Evolutionary conservation across 2,113 vertebrate genomes (phyloP).

Genomic region (Oncorhynchus masou): DNA sequence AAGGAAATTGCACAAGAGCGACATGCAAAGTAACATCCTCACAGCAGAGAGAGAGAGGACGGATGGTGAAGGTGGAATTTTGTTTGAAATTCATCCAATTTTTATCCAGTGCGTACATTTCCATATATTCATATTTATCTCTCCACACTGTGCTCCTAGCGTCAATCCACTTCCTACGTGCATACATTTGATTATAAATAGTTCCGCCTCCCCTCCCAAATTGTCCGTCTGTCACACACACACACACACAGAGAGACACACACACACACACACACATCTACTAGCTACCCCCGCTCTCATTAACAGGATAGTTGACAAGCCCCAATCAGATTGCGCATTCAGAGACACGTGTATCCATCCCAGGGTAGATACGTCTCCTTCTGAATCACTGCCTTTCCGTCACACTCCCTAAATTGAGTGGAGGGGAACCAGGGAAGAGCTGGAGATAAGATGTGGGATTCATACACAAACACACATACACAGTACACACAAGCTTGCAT

Average conservation of each 20-base stretch:
- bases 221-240: neutral
- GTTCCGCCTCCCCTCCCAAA: conserved; percentile 26
- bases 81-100: conserved; percentile 71
- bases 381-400: conserved; percentile 49
- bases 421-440: conserved; percentile 18
- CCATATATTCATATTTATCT: conserved; percentile 73
- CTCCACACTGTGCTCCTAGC: conserved; percentile 38
- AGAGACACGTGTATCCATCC: conserved; percentile 39
- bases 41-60: conserved; percentile 21
- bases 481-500: too few relatives aligned
- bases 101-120: conserved; percentile 66
- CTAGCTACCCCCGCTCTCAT: conserved; percentile 26
- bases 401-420: conserved; percentile 49
- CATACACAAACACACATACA: conserved; percentile 29
- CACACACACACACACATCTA: neutral
- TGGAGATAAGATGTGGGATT: conserved; percentile 57
- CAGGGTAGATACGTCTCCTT: conserved; percentile 46
- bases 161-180: conserved; percentile 41
- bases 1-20: conserved; percentile 70
- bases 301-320: conserved; percentile 7
- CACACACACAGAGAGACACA: too few relatives aligned
- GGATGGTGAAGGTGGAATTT: conserved; percentile 62
- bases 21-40: conserved; percentile 47
- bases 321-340: conserved; percentile 34
- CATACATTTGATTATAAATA: conserved; percentile 62